Evolutionary conservation across 2,888 invertebrate species (phyloP), one percentile per base, ranked within the genome.

Genomic region (Campopleginae sp.): DNA sequence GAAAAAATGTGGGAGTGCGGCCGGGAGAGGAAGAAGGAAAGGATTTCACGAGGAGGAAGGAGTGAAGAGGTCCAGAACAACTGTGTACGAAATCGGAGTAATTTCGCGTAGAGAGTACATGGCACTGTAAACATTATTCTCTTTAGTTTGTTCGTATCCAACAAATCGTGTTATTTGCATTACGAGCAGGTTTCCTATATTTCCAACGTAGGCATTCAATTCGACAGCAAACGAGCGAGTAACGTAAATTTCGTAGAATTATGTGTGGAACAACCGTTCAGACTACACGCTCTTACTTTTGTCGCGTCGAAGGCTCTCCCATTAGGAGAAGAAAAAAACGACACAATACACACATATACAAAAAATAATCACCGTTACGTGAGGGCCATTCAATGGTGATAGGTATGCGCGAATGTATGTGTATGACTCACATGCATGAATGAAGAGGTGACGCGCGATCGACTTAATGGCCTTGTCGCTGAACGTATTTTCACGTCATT

Each of bases 191-290:
- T 27, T 48, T 71, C 48, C 27, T 31, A 65, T 17, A 70, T 70
- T 84, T 84, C 71, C 33, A 84, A 76, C 70, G 75, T 54, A 74
- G 74, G 61, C 66, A 74, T 74, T 82, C 66, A 14, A 82, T 79
- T 74, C 74, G 66, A 74, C 48, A 74, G 38, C 31, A 68, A 82
- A 74, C 82, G 74, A 74, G 74, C 68, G 27, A 74, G 68, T 74
- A 68, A 14, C 38, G 82, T 46, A 61, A 72, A 61, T 65, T 82
- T 51, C 61, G 10, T 19, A 44, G 0, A 38, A 46, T 71, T 31
- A 33, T 58, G 44, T 31, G 7, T 31, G 7, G 42, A 58, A 23
- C 71, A 51, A 42, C 38, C 27, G 17, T 42, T 42, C 23, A 14
- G 6, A 7, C 17, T 23, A 17, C 17, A 42, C 17, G 4, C 3